A percentile compares a stretch with the other conserved stretches of the same genome.
These are phyloP conservation scores for Caenorhabditis panamensis DNA, from an alignment of 2,888 invertebrate genomes.

Conservation along the genomic window DNA sequence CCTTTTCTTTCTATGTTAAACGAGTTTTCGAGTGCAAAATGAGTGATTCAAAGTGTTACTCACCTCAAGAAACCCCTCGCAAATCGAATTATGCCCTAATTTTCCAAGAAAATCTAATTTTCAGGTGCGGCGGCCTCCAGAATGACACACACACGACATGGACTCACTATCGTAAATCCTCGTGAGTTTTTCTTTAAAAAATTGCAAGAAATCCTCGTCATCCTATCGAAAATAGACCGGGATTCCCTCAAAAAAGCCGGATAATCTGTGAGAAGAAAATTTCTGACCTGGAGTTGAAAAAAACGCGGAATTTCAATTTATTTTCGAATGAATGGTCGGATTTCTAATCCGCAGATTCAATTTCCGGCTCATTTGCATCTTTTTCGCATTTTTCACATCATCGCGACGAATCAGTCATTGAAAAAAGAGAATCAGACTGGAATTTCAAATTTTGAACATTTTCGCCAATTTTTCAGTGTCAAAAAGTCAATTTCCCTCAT, in stretches of 20 bases:
- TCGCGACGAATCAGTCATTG: too few species aligned
- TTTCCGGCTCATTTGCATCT: constrained; percentile 8
- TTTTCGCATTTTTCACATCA: not conserved
- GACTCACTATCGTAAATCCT: constrained; percentile 30
- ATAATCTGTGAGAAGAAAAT: not conserved
- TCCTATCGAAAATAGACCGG: not conserved
- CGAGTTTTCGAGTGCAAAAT: too few species aligned
- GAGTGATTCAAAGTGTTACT: too few species aligned
- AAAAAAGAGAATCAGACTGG: too few species aligned
- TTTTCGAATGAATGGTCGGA: not conserved
- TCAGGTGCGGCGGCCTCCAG: constrained; percentile 33
- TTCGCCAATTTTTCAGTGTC: not conserved
- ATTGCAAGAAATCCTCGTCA: not conserved
- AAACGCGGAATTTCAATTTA: not conserved
- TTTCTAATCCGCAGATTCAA: not conserved
- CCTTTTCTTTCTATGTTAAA: too few species aligned
- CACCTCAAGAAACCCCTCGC: not conserved
- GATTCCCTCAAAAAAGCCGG: not conserved
- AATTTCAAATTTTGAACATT: not conserved
- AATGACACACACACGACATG: constrained; percentile 34
- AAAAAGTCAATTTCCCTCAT: too few species aligned
- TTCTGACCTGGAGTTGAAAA: not conserved
- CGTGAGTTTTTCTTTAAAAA: constrained; percentile 8
- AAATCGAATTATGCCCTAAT: not conserved
- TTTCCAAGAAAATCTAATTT: constrained; percentile 25